Evolutionary conservation across 2,113 vertebrate species (phyloP).

Genomic region (Erythrolamprus reginae): DNA sequence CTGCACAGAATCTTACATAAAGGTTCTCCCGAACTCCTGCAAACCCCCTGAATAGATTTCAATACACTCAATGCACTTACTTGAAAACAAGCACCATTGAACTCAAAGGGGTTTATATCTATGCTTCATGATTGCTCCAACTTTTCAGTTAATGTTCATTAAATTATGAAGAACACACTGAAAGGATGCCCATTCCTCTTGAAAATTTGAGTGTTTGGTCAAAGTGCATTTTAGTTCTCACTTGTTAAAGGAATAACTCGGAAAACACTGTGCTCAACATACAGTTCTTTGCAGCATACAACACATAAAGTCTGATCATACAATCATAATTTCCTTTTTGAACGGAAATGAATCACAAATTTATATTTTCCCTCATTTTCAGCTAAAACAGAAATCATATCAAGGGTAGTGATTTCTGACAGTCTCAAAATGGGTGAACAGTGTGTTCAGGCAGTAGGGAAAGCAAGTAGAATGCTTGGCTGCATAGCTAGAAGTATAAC

Average conservation of each 20-base stretch:
- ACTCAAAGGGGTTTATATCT: not conserved
- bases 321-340: not conserved
- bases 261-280: not conserved
- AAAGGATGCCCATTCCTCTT: not conserved
- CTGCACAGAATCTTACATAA: no score
- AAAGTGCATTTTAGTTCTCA: not conserved
- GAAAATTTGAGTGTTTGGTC: not conserved
- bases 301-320: not conserved
- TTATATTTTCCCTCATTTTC: not conserved
- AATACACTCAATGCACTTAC: not conserved
- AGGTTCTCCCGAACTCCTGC: no score
- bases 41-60: not conserved
- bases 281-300: not conserved
- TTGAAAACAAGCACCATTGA: not conserved
- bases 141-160: not conserved
- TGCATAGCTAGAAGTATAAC: no score
- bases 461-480: no score
- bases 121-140: not conserved
- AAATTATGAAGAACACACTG: not conserved
- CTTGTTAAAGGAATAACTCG: not conserved
- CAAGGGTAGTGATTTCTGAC: no score
- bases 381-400: not conserved
- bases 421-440: no score
- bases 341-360: not conserved
- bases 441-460: no score